A percentile compares a stretch with the other conserved stretches of the same genome.
phyloP scores from a whole-genome alignment of 2,888 invertebrate genomes.

The Tetragonula carbonaria region DNA sequence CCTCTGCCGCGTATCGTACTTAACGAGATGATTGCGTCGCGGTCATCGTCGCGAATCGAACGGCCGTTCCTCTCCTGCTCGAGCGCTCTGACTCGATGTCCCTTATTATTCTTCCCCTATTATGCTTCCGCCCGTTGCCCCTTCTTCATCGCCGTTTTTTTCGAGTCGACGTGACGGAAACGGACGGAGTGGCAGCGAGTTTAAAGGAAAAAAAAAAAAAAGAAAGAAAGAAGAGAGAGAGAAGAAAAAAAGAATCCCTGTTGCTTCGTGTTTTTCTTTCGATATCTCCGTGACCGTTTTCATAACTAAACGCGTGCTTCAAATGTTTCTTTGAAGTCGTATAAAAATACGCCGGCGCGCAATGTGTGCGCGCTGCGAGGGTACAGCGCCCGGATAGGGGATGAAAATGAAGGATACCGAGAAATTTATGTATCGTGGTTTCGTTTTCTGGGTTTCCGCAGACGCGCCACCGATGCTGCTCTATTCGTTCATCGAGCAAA shows the following conservation, averaged over 20 bases:
- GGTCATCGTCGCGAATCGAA: slow-evolving; percentile 30
- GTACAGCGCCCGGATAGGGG: not conserved
- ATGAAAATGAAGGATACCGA: slow-evolving; percentile 7
- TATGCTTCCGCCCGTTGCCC: not conserved
- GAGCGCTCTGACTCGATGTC: not conserved
- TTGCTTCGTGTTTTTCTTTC: not conserved
- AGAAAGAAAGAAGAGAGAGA: too few relatives aligned
- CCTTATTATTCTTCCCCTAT: not conserved
- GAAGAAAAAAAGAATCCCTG: not conserved
- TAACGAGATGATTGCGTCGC: slow-evolving; percentile 56
- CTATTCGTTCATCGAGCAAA: slow-evolving; percentile 92
- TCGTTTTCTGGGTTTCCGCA: slow-evolving; percentile 76
- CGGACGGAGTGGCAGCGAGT: not conserved
- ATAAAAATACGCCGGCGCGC: slow-evolving; percentile 3
- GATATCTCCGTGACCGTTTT: slow-evolving; percentile 29
- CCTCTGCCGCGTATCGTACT: slow-evolving; percentile 33
- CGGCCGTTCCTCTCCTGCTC: slow-evolving; percentile 12
- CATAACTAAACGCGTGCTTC: slow-evolving; percentile 10
- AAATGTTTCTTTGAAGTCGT: slow-evolving; percentile 47
- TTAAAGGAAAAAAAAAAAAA: not conserved
- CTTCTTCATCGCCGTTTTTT: not conserved
- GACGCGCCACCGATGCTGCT: slow-evolving; percentile 91
- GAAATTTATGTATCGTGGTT: slow-evolving; percentile 11
- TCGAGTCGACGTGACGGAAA: not conserved
- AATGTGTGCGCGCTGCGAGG: not conserved